Percentiles rank a stretch among this genome's conserved stretches.
phyloP scores from a whole-genome alignment of 2,888 invertebrate species.

The Sphaeridia pumilis region DNA sequence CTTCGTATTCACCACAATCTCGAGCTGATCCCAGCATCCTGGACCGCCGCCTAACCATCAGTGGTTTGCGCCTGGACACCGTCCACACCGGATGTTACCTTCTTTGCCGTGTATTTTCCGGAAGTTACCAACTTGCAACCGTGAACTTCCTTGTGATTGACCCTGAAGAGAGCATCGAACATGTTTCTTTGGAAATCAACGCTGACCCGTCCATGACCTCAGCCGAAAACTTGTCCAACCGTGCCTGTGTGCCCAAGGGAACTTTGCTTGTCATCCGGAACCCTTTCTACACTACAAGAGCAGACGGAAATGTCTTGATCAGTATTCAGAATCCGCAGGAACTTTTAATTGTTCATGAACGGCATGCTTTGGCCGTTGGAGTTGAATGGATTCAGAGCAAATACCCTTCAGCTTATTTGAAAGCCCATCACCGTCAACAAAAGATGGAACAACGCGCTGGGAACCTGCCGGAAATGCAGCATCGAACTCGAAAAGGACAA shows the following conservation, averaged over 20 bases:
- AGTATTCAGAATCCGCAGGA: constrained; percentile 1
- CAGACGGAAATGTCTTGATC: constrained; percentile 2
- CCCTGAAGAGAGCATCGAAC: constrained; percentile 1
- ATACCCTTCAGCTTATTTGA: too few species aligned
- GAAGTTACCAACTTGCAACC: constrained; percentile 4
- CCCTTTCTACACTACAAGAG: not conserved
- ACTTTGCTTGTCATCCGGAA: constrained; percentile 7
- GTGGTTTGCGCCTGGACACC: not conserved
- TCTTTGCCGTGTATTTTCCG: constrained; percentile 5
- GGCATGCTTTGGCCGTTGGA: too few species aligned
- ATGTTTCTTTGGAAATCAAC: constrained; percentile 2
- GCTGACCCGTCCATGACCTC: not conserved
- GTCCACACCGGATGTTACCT: not conserved
- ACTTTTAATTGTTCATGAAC: too few species aligned
- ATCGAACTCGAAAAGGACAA: too few species aligned
- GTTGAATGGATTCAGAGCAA: too few species aligned
- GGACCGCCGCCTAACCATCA: not conserved
- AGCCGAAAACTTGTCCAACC: constrained; percentile 3
- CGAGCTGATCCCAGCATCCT: not conserved
- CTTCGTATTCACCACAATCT: too few species aligned
- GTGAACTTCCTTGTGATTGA: constrained; percentile 6
- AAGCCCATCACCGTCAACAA: too few species aligned
- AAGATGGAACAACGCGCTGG: too few species aligned
- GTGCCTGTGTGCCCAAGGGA: constrained; percentile 7
- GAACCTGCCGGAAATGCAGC: too few species aligned